Conservation (phyloP, 2,113 vertebrate species). For the Trogon surrucura region DNA sequence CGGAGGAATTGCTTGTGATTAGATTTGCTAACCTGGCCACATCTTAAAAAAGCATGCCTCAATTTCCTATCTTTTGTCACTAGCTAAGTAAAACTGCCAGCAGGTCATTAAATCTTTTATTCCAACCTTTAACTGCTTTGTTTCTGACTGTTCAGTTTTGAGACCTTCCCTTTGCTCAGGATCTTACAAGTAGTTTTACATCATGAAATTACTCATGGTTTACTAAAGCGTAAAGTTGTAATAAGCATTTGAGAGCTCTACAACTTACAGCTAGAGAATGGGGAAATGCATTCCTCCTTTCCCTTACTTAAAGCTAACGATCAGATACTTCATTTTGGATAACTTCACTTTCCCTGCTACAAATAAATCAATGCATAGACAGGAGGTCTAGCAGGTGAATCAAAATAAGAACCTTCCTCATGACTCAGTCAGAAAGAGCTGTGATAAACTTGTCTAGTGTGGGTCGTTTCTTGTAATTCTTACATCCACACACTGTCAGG, state of each 20-base stretch:
- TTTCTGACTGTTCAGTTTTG: background rate
- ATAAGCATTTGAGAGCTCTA: background rate
- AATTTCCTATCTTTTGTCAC: background rate
- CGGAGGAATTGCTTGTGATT: background rate
- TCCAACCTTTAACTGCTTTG: background rate
- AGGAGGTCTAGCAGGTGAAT: constrained; percentile 25
- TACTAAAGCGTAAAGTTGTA: background rate
- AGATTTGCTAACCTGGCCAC: background rate
- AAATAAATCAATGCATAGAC: constrained; percentile 31
- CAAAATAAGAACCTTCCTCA: constrained; percentile 35
- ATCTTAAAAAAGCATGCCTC: accelerated
- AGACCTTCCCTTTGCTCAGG: background rate
- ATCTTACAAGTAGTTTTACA: background rate
- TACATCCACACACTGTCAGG: constrained; percentile 1
- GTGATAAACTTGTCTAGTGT: constrained; percentile 39
- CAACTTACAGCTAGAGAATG: background rate
- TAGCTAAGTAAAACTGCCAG: background rate
- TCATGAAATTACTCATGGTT: background rate
- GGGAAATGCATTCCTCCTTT: background rate
- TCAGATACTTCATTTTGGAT: background rate
- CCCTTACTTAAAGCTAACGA: background rate
- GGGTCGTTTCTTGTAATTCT: constrained; percentile 49
- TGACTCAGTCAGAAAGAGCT: constrained; percentile 18
- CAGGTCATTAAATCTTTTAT: background rate
- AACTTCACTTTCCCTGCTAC: background rate